These are phyloP conservation scores for Gnathonemus longibarbis DNA, from an alignment of 2,113 vertebrate genomes.

Conservation along the genomic window DNA sequence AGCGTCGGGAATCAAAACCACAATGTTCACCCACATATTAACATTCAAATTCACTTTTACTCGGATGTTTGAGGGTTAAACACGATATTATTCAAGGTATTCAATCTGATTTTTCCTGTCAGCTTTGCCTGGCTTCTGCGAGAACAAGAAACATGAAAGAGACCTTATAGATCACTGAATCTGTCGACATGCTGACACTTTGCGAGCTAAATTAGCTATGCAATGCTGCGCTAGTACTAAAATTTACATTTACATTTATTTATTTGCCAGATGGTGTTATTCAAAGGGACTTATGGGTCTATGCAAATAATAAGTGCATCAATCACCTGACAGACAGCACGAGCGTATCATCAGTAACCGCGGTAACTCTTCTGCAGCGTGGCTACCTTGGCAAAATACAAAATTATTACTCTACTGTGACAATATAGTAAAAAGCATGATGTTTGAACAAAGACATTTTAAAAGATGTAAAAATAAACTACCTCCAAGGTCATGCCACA, in stretches of 20 bases:
- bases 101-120: background rate
- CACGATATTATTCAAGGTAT: background rate
- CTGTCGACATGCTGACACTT: background rate
- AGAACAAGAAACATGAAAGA: background rate
- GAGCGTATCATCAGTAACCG: background rate
- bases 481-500: background rate
- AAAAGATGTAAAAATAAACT: background rate
- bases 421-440: background rate
- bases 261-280: background rate
- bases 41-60: background rate
- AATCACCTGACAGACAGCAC: background rate
- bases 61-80: background rate
- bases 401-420: background rate
- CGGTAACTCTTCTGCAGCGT: background rate
- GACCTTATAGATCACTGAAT: background rate
- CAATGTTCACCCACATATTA: background rate
- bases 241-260: background rate
- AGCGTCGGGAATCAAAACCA: background rate
- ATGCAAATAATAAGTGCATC: background rate
- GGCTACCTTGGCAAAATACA: background rate
- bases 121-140: background rate
- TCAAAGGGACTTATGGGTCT: background rate
- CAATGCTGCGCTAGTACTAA: background rate
- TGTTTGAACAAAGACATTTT: background rate
- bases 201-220: background rate